Percentiles rank a stretch among this genome's conserved stretches.
Evolutionary conservation across 2,888 invertebrate genomes (phyloP).

Genomic region (Busseola fusca): DNA sequence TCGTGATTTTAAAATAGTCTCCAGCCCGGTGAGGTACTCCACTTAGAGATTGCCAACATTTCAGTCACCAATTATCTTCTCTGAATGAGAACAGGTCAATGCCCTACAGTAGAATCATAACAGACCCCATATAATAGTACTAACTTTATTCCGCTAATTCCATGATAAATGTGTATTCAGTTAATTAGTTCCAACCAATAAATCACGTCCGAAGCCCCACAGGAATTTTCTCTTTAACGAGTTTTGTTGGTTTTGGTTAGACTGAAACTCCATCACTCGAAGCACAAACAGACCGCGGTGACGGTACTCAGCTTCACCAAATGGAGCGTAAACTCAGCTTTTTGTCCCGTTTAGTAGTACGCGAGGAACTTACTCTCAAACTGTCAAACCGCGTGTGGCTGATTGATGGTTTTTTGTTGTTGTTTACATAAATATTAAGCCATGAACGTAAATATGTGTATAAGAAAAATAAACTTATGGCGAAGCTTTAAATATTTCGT

Average conservation of each 20-base stretch:
- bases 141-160: conserved; percentile 20
- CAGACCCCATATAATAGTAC: neutral
- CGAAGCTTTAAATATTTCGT: conserved; percentile 1
- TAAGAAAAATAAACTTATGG: conserved; percentile 4
- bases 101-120: neutral
- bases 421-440: conserved; percentile 30
- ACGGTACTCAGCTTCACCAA: conserved; percentile 40
- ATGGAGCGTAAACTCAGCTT: conserved; percentile 58
- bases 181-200: conserved; percentile 48
- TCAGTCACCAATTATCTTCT: neutral
- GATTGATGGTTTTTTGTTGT: conserved; percentile 54
- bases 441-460: conserved; percentile 8
- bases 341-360: conserved; percentile 54
- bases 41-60: neutral
- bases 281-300: conserved; percentile 33
- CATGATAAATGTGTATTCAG: conserved; percentile 53
- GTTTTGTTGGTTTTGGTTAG: conserved; percentile 50
- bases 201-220: conserved; percentile 40
- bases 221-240: conserved; percentile 57
- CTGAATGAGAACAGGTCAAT: neutral
- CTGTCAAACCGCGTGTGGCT: conserved; percentile 55
- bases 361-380: conserved; percentile 52
- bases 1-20: neutral
- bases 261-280: conserved; percentile 53
- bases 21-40: neutral